These are phyloP conservation scores for Lithophane leautieri DNA, from an alignment of 2,888 invertebrate genomes.

Conservation along the genomic window DNA sequence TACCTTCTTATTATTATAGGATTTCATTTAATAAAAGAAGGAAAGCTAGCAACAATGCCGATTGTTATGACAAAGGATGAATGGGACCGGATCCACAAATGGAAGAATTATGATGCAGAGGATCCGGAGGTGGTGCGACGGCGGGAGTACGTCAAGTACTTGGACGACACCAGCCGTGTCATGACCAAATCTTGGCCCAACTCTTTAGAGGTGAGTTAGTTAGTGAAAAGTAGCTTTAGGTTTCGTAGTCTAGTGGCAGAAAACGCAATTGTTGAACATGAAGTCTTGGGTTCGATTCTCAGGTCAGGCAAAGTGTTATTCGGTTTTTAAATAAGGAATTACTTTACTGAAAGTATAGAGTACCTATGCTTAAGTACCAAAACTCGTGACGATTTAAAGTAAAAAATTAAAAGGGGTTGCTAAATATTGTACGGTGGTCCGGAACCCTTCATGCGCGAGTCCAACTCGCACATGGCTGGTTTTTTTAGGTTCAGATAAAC, in stretches of 20 bases:
- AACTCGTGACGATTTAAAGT: no score
- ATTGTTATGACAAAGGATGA: slow-evolving; percentile 79
- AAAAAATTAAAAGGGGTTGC: no score
- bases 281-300: neutral
- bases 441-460: no score
- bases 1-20: neutral
- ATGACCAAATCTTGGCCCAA: slow-evolving; percentile 87
- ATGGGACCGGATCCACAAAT: slow-evolving; percentile 62
- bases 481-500: no score
- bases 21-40: neutral
- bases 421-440: no score
- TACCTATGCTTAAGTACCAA: neutral
- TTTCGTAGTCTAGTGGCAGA: neutral
- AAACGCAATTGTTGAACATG: neutral
- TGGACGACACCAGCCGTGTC: slow-evolving; percentile 75
- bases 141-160: slow-evolving; percentile 77
- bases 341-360: neutral
- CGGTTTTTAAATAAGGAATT: no score
- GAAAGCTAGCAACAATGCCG: slow-evolving; percentile 73
- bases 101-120: slow-evolving; percentile 76
- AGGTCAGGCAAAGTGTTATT: no score
- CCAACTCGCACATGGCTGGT: no score
- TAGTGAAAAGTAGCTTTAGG: neutral
- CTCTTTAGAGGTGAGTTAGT: slow-evolving; percentile 77
- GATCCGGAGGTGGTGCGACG: slow-evolving; percentile 77